Evolutionary conservation across 2,797 vertebrate species (phyloP).

Genomic region (Pseudocheirus occidentalis): DNA sequence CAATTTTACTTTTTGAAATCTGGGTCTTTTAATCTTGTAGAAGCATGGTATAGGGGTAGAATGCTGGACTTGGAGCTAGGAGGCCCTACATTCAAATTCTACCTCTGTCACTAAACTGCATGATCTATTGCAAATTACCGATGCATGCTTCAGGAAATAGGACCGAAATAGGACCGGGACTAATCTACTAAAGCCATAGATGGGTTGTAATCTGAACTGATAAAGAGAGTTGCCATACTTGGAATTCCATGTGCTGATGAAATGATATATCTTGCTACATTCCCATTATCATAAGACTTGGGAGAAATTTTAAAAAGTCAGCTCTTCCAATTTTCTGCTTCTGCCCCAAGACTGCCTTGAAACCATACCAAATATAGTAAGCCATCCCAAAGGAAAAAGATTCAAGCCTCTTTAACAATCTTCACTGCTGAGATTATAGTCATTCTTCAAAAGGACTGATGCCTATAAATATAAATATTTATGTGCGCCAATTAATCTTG

Average conservation of each 20-base stretch:
- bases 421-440: not conserved
- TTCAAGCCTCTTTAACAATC: not conserved
- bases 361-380: not conserved
- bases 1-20: not conserved
- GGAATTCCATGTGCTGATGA: not conserved
- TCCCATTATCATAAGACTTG: not conserved
- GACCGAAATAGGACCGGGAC: not conserved
- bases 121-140: not conserved
- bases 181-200: not conserved
- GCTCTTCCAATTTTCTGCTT: not conserved
- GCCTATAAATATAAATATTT: slow-evolving; percentile 19
- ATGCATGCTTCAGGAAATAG: not conserved
- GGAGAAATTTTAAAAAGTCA: not conserved
- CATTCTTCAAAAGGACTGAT: slow-evolving; percentile 26
- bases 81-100: not conserved
- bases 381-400: not conserved
- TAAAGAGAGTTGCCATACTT: not conserved
- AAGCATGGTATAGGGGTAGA: not conserved
- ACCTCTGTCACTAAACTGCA: not conserved
- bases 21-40: not conserved
- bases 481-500: slow-evolving; percentile 1
- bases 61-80: not conserved
- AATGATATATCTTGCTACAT: not conserved
- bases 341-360: not conserved
- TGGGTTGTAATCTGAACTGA: not conserved